These are phyloP conservation scores for Eupithecia centaureata DNA, from an alignment of 2,888 invertebrate genomes.

Conservation along the genomic window DNA sequence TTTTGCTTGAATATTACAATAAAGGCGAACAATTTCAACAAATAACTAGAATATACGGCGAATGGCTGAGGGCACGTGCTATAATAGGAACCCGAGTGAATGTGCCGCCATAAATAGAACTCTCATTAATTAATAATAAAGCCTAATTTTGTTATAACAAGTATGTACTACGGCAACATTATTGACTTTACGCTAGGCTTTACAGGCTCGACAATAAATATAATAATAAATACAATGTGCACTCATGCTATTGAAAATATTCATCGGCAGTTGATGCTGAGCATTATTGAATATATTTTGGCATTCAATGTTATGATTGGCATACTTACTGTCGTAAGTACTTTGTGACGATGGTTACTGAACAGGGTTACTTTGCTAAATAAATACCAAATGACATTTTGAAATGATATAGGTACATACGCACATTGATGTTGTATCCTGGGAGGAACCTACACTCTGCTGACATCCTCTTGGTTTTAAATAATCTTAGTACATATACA, in stretches of 20 bases:
- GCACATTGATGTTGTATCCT: conserved; percentile 67
- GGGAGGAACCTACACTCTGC: conserved; percentile 57
- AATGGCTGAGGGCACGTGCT: conserved; percentile 27
- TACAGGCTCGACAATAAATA: conserved; percentile 69
- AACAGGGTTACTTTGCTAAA: conserved; percentile 54
- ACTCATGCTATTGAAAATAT: conserved; percentile 55
- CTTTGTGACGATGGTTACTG: conserved; percentile 66
- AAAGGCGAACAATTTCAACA: too few species aligned
- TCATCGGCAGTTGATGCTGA: conserved; percentile 54
- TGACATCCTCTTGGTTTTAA: conserved; percentile 41
- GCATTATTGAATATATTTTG: conserved; percentile 68
- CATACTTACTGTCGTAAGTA: conserved; percentile 52
- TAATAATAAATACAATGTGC: conserved; percentile 72
- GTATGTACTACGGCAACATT: conserved; percentile 72
- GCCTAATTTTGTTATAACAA: conserved; percentile 78
- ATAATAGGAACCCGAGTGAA: conserved; percentile 68
- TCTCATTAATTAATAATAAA: conserved; percentile 70
- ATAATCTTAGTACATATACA: too few species aligned
- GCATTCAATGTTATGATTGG: conserved; percentile 58
- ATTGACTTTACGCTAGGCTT: conserved; percentile 73
- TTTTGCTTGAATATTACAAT: conserved; percentile 5
- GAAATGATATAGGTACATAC: conserved; percentile 65
- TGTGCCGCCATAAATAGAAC: conserved; percentile 73
- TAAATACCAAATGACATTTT: conserved; percentile 52
- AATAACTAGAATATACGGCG: too few species aligned